Percentiles rank a stretch among this genome's conserved stretches.
These are phyloP conservation scores for Montipora efflorescens DNA, from an alignment of 64 coral and sea anemone genomes.

Conservation along the genomic window DNA sequence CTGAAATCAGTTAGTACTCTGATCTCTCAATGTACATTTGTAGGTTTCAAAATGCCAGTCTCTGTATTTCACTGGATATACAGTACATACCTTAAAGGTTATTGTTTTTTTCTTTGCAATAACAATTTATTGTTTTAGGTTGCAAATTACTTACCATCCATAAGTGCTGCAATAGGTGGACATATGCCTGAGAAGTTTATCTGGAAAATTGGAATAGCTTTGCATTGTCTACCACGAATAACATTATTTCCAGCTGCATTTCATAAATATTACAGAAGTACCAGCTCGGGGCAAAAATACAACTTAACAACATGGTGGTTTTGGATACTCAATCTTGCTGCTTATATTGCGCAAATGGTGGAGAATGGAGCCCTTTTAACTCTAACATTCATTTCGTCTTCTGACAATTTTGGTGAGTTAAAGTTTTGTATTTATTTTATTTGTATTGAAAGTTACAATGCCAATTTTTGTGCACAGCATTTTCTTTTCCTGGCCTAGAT, in stretches of 20 bases:
- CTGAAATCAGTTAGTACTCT: too few species aligned
- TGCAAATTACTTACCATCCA: constrained; percentile 92
- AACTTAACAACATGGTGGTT: constrained; percentile 46
- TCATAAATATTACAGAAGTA: constrained; percentile 35
- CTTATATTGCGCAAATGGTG: constrained; percentile 50
- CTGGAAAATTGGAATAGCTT: constrained; percentile 89
- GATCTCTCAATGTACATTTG: too few species aligned
- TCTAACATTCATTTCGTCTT: constrained; percentile 87
- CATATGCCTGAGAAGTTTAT: constrained; percentile 91
- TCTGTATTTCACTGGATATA: too few species aligned
- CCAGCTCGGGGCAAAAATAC: constrained; percentile 14
- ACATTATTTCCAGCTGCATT: background rate
- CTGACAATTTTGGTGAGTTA: constrained; percentile 92
- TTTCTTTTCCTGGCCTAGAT: too few species aligned
- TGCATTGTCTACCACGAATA: constrained; percentile 79
- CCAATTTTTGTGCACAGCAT: too few species aligned
- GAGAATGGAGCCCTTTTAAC: constrained; percentile 89
- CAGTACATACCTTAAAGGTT: too few species aligned
- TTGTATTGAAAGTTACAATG: background rate
- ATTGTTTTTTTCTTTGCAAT: background rate
- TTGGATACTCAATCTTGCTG: constrained; percentile 70
- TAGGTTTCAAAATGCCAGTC: too few species aligned
- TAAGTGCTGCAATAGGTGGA: constrained; percentile 95
- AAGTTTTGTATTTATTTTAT: background rate
- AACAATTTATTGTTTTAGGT: constrained; percentile 62